phyloP scores from a whole-genome alignment of 2,797 vertebrate genomes.

The Leucoraja ocellata region DNA sequence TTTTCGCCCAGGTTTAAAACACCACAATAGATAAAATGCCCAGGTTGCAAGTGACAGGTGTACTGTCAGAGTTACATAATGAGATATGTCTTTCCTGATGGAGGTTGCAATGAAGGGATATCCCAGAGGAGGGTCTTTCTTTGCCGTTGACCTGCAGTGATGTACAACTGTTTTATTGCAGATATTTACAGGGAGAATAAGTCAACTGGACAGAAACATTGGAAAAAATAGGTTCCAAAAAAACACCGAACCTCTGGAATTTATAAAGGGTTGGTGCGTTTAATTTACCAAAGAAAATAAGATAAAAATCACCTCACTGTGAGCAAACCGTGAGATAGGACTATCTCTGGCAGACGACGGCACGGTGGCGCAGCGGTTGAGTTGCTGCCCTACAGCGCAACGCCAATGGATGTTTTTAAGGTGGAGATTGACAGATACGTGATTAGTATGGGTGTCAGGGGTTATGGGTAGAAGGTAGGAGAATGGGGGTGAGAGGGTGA shows the following conservation, averaged over 20 bases:
- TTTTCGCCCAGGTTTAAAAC: not conserved
- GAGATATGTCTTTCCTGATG: slow-evolving; percentile 10
- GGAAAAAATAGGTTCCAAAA: slow-evolving; percentile 13
- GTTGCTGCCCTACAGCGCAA: no score
- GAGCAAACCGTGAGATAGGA: no score
- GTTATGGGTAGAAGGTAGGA: no score
- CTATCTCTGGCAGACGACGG: no score
- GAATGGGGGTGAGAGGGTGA: no score
- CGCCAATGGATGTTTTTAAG: no score
- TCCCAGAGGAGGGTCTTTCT: slow-evolving; percentile 13
- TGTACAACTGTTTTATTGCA: slow-evolving; percentile 7
- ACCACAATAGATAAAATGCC: slow-evolving; percentile 23
- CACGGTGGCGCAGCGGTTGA: no score
- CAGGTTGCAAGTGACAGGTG: not conserved
- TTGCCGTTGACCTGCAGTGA: slow-evolving; percentile 20
- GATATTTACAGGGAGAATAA: slow-evolving; percentile 24
- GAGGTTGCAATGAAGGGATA: slow-evolving; percentile 6
- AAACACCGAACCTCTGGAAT: not conserved
- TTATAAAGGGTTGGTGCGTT: not conserved
- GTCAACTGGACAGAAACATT: slow-evolving; percentile 24
- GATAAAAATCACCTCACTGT: not conserved
- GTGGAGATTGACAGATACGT: no score
- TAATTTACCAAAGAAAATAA: not conserved
- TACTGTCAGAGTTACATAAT: not conserved
- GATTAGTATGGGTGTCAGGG: no score